Conservation (phyloP, 2,113 vertebrate genomes). For the Siphamia tubifer region DNA sequence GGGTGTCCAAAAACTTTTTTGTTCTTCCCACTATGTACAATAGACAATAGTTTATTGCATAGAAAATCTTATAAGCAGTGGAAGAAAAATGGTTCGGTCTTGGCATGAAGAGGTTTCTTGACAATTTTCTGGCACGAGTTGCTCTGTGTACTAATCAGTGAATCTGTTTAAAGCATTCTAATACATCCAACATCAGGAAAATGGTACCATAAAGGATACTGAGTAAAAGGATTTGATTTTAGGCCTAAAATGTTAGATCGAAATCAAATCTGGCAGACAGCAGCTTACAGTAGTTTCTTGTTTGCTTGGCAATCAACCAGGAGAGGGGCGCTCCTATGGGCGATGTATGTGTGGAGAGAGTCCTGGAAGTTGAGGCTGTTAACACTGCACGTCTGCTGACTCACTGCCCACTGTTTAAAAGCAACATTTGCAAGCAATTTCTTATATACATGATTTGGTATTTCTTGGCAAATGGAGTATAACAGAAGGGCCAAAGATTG, state of each 20-base stretch:
- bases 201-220: not conserved
- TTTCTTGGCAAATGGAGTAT: slow-evolving; percentile 37
- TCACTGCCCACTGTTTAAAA: slow-evolving; percentile 14
- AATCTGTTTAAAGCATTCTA: not conserved
- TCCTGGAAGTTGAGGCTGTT: slow-evolving; percentile 17
- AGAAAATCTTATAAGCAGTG: slow-evolving; percentile 13
- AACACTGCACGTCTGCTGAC: not conserved
- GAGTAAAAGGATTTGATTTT: slow-evolving; percentile 1
- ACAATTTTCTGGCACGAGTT: slow-evolving; percentile 20
- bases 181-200: not conserved
- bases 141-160: slow-evolving; percentile 29
- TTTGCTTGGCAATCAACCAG: slow-evolving; percentile 21
- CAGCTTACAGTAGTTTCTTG: slow-evolving; percentile 3
- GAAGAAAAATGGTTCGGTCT: slow-evolving; percentile 12
- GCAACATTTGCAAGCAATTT: slow-evolving; percentile 65
- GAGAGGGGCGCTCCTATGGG: slow-evolving; percentile 13
- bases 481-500: slow-evolving; percentile 31
- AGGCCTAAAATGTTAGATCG: slow-evolving; percentile 8
- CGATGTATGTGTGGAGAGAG: not conserved
- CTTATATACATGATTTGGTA: slow-evolving; percentile 45
- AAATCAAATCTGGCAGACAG: slow-evolving; percentile 9
- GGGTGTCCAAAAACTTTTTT: too few species aligned
- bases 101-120: slow-evolving; percentile 5
- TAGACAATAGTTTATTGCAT: slow-evolving; percentile 16
- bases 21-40: too few species aligned